phyloP scores from a whole-genome alignment of 2,888 invertebrate genomes.

The Scaptomyza parva region DNA sequence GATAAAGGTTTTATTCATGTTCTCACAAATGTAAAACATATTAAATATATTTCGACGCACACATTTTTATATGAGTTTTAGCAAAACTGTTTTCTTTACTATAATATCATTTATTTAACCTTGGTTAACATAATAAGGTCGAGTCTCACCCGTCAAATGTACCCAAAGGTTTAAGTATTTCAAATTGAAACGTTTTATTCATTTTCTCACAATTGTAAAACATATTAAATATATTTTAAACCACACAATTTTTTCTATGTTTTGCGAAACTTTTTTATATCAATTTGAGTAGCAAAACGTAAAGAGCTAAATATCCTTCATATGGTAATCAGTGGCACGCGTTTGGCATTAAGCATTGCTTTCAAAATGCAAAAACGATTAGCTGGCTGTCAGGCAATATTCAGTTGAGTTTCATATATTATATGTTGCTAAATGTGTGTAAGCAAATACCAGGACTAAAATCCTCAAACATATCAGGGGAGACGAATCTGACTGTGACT shows the following conservation, averaged over 20 bases:
- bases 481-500: slow-evolving; percentile 25
- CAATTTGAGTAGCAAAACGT: slow-evolving; percentile 7
- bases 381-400: slow-evolving; percentile 42
- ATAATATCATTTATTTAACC: no score
- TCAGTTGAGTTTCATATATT: no score
- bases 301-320: slow-evolving; percentile 37
- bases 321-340: slow-evolving; percentile 80
- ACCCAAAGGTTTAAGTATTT: no score
- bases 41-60: no score
- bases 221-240: not conserved
- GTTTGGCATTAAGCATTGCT: slow-evolving; percentile 72
- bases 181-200: no score
- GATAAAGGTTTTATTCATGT: no score
- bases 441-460: slow-evolving; percentile 67
- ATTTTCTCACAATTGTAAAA: no score
- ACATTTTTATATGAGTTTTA: no score
- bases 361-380: slow-evolving; percentile 73
- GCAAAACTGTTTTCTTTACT: no score
- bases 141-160: no score
- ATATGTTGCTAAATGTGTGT: slow-evolving; percentile 72
- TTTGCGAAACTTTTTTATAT: not conserved
- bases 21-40: no score
- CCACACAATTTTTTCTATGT: slow-evolving; percentile 13
- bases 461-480: slow-evolving; percentile 11
- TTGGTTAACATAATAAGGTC: no score